Base-by-base conservation (phyloP, 2,113 vertebrate species). In the Rhizomys pruinosus region DNA sequence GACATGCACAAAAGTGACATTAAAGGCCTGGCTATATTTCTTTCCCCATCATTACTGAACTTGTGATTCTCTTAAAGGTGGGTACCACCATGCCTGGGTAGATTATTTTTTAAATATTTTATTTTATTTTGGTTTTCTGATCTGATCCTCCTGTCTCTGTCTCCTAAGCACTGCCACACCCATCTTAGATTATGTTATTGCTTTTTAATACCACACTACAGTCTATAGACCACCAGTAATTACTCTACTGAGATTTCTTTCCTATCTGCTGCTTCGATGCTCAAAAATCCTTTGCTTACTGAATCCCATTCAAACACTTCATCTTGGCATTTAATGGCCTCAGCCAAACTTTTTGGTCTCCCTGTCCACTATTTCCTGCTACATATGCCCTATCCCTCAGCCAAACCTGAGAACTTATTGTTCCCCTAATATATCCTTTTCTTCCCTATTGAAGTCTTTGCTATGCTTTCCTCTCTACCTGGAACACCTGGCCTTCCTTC, bases 321-420 rank as follows among this genome's bases (percentile, higher is more conserved):
- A 61, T 27, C 34, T 34, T 91, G 78, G 34, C 57, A 22, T 79
- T 59, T 80, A 82, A 7, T 47, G 84, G 12, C 68, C 71, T 72
- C n/a, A 63, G 9, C 12, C n/a, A 59, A 37, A 69, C 3, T 57
- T 90, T 77, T 9, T 74, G 4, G 32, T 37, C 29, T 89, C 32
- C 11, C 68, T 95, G 94, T 25, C 13, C 13, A 23, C 80, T 17
- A 7, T 42, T 93, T 94, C 92, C 84, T 94, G 86, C 34, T 61
- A 27, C n/a, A 29, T 52, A 57, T 90, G 59, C n/a, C 23, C 69
- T 80, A 71, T 13, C 17, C 74, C 25, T 84, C 66, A 19, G 95
- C 87, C 95, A 91, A 87, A 61, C 47, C 37, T 6, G 7, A 77
- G 86, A 19, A 81, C 92, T 78, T 16, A 0, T 8, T 87, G 72